Conservation (phyloP, 2,113 vertebrate species). For the Periophthalmus modestus region DNA sequence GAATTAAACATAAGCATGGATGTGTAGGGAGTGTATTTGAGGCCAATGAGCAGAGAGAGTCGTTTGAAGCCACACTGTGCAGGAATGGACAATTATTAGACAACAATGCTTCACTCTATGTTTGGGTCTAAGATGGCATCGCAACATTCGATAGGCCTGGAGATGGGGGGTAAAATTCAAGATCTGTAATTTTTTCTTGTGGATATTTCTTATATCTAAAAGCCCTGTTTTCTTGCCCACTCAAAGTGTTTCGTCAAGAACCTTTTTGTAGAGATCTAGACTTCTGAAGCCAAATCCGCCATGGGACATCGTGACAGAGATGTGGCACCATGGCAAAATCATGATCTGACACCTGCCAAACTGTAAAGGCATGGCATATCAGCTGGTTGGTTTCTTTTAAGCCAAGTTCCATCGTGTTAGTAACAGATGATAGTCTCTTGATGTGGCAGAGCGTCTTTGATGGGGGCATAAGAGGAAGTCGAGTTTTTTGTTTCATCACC, state of each 20-base stretch:
- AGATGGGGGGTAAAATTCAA: too few relatives aligned
- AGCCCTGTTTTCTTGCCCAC: too few relatives aligned
- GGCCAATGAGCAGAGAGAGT: slow-evolving; percentile 46
- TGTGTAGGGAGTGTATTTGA: slow-evolving; percentile 63
- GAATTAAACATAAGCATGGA: slow-evolving; percentile 71
- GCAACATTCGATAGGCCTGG: too few relatives aligned
- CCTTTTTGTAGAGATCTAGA: too few relatives aligned
- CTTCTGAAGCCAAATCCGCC: neutral
- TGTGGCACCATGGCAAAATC: neutral
- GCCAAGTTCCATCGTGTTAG: neutral
- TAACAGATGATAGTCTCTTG: slow-evolving; percentile 43
- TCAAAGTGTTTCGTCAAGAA: too few relatives aligned
- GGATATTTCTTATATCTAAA: too few relatives aligned
- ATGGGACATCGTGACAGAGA: neutral
- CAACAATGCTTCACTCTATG: neutral
- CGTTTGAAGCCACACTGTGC: slow-evolving; percentile 39
- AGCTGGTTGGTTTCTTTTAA: neutral
- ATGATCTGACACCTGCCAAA: neutral
- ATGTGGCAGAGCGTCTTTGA: slow-evolving; percentile 1
- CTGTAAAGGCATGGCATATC: too few relatives aligned
- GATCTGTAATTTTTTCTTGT: too few relatives aligned
- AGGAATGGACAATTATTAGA: neutral
- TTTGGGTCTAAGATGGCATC: too few relatives aligned
- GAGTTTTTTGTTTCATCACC: slow-evolving; percentile 48
- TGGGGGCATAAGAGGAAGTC: neutral